Conservation (phyloP, 2,888 invertebrate species). For the Tinea pellionella region DNA sequence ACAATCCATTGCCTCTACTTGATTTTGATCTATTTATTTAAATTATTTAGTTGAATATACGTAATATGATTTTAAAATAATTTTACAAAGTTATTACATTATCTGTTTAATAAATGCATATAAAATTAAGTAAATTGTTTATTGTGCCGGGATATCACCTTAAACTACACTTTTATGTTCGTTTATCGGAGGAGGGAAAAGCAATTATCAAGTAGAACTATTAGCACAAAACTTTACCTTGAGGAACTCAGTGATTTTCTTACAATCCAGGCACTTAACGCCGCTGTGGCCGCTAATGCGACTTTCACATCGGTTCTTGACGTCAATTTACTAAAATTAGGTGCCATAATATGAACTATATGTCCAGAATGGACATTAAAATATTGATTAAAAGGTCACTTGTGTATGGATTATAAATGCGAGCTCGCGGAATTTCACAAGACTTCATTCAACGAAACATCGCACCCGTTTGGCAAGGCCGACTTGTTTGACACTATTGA, state of each 20-base stretch:
- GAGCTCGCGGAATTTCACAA: conserved; percentile 8
- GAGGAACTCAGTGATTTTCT: conserved; percentile 58
- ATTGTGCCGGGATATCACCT: too few species aligned
- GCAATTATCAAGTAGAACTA: background rate
- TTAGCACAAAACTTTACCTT: conserved; percentile 37
- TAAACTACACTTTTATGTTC: too few species aligned
- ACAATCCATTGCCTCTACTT: conserved; percentile 21
- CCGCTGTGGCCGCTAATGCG: conserved; percentile 74
- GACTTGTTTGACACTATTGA: background rate
- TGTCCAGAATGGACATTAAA: background rate
- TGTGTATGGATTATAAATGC: background rate
- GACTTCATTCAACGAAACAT: background rate
- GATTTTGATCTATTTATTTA: background rate
- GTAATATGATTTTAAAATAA: too few species aligned
- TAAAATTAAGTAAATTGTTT: too few species aligned
- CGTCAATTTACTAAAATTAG: conserved; percentile 79
- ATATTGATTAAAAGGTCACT: background rate
- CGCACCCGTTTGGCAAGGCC: background rate
- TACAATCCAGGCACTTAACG: conserved; percentile 69
- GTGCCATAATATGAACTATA: conserved; percentile 70
- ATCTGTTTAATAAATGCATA: too few species aligned
- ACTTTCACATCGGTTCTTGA: conserved; percentile 74
- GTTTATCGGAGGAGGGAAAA: too few species aligned
- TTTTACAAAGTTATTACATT: too few species aligned
- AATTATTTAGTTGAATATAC: too few species aligned